A percentile compares a stretch with the other conserved stretches of the same genome.
These are phyloP conservation scores for Chascanopsetta lugubris DNA, from an alignment of 2,113 vertebrate genomes.

Conservation along the genomic window DNA sequence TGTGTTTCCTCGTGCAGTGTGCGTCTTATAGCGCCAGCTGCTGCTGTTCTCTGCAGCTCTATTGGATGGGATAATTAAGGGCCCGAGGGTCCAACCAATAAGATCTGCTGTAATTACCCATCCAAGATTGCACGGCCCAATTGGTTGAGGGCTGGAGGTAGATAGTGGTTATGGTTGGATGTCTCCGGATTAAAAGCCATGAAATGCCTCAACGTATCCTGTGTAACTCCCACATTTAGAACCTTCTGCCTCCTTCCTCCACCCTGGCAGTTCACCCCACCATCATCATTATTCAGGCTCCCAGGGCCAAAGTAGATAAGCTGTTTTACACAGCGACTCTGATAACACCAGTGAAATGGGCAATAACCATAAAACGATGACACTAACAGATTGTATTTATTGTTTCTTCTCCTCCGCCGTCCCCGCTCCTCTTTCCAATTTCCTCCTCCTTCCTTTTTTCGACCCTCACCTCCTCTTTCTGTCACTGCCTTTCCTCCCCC, in stretches of 20 bases:
- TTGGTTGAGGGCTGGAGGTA: constrained; percentile 46
- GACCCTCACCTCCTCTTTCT: constrained; percentile 4
- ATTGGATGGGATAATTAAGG: constrained; percentile 69
- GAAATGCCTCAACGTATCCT: constrained; percentile 53
- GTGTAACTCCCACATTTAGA: constrained; percentile 44
- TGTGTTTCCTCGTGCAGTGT: constrained; percentile 12
- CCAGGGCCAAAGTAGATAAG: constrained; percentile 50
- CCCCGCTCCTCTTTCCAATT: background rate
- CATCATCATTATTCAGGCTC: constrained; percentile 30
- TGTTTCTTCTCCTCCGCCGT: constrained; percentile 28
- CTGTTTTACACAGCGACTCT: constrained; percentile 49
- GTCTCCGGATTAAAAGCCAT: constrained; percentile 67
- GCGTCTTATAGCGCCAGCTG: constrained; percentile 40
- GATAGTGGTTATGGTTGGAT: constrained; percentile 58
- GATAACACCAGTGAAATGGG: constrained; percentile 57
- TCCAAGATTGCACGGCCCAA: constrained; percentile 47
- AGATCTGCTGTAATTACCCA: constrained; percentile 71
- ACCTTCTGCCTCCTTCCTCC: constrained; percentile 24
- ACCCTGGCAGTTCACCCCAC: constrained; percentile 45
- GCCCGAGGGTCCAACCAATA: constrained; percentile 57
- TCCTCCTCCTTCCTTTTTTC: background rate
- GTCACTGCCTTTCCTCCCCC: too few relatives aligned
- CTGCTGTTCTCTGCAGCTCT: constrained; percentile 37
- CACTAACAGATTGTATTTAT: constrained; percentile 54
- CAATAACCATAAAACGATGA: constrained; percentile 58